Evolutionary conservation across 2,888 invertebrate species (phyloP).

Genomic region (Phengaris arion): DNA sequence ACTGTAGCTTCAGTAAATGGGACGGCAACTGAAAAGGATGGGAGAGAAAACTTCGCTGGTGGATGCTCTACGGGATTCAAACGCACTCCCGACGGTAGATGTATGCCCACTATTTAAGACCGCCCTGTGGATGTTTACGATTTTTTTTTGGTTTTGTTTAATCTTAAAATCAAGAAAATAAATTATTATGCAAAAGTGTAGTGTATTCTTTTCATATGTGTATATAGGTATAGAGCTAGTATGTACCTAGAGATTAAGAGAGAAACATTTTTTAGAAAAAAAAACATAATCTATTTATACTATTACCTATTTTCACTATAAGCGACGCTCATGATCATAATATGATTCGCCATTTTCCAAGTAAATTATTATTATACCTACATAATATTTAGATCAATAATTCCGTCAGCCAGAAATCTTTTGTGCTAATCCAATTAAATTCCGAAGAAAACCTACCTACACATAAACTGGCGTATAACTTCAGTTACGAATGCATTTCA

Average conservation of each 20-base stretch:
- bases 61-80: constrained; percentile 55
- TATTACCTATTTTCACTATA: too few relatives aligned
- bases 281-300: too few relatives aligned
- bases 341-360: too few relatives aligned
- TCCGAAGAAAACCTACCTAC: constrained; percentile 45
- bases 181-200: neutral
- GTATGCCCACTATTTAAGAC: constrained; percentile 51
- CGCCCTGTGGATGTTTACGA: neutral
- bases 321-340: too few relatives aligned
- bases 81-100: constrained; percentile 62
- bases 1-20: constrained; percentile 26
- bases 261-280: too few relatives aligned
- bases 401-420: neutral
- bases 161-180: neutral
- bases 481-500: constrained; percentile 51
- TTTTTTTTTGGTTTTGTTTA: neutral
- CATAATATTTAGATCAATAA: neutral
- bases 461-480: constrained; percentile 49
- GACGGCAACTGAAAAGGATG: constrained; percentile 47
- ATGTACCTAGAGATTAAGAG: too few relatives aligned
- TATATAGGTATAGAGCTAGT: too few relatives aligned
- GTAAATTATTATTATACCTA: too few relatives aligned
- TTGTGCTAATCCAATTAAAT: constrained; percentile 45
- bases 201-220: neutral
- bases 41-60: constrained; percentile 56